Evolutionary conservation across 1,140 invertebrate species (phyloP).

Genomic region (Diorhabda sublineata): DNA sequence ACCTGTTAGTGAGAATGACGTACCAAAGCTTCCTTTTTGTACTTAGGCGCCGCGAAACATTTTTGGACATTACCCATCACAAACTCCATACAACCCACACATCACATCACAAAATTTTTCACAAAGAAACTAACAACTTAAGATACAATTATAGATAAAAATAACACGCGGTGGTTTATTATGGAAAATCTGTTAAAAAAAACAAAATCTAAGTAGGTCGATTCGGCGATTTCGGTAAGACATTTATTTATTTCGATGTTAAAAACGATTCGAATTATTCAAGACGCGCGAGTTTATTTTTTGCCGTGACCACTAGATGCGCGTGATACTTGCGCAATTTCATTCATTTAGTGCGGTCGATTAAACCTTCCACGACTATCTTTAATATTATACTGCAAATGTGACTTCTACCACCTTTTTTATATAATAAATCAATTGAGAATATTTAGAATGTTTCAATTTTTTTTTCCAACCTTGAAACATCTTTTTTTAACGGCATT

Average conservation of each 20-base stretch:
- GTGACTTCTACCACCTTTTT: no score
- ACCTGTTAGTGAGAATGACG: background rate
- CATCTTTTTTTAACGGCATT: no score
- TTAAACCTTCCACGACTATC: background rate
- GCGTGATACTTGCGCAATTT: constrained; percentile 8
- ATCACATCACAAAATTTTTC: constrained; percentile 22
- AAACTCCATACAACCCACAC: constrained; percentile 26
- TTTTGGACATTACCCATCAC: constrained; percentile 41
- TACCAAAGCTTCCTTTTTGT: constrained; percentile 23
- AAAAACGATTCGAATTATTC: constrained; percentile 24
- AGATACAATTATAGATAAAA: background rate
- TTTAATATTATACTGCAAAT: no score
- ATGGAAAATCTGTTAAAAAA: background rate
- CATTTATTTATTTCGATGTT: constrained; percentile 20
- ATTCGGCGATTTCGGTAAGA: constrained; percentile 23
- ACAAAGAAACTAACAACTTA: background rate
- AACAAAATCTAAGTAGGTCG: background rate
- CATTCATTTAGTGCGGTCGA: constrained; percentile 9
- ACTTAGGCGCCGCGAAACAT: constrained; percentile 37
- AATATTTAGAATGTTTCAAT: no score
- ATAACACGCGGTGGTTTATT: no score
- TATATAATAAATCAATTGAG: no score
- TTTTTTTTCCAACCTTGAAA: no score
- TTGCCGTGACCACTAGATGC: constrained; percentile 10
- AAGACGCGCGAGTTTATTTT: constrained; percentile 20